Evolutionary conservation across 2,113 vertebrate species (phyloP).

Genomic region (Colaptes auratus): DNA sequence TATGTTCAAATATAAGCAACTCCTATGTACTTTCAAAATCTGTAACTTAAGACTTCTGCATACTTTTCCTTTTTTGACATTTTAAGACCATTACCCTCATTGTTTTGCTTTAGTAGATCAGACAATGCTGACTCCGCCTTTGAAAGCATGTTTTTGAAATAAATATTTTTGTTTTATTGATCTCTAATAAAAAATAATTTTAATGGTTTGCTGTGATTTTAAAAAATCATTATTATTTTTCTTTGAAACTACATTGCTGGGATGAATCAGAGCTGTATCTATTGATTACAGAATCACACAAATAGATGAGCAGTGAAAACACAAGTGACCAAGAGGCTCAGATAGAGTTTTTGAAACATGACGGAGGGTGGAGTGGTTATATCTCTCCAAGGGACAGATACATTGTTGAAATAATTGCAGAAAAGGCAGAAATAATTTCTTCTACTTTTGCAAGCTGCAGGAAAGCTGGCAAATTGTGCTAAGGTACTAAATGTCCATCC

Average conservation of each 20-base stretch:
- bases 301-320: not conserved
- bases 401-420: not conserved
- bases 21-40: not conserved
- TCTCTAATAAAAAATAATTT: slow-evolving; percentile 47
- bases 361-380: too few species aligned
- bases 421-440: too few species aligned
- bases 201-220: not conserved
- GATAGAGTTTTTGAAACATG: not conserved
- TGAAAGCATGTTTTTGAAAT: slow-evolving; percentile 55
- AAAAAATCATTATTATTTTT: not conserved
- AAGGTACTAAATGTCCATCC: not conserved
- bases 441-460: too few species aligned
- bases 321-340: not conserved
- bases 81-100: not conserved
- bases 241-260: not conserved
- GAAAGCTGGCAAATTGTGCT: not conserved
- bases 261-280: not conserved
- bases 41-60: not conserved
- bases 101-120: slow-evolving; percentile 57
- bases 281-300: not conserved
- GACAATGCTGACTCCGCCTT: slow-evolving; percentile 45
- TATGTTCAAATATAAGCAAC: slow-evolving; percentile 23
- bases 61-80: not conserved
- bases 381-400: not conserved
- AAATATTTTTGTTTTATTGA: not conserved